Evolutionary conservation across 2,888 invertebrate species (phyloP), one percentile per base, ranked within the genome.

Genomic region (Caenorhabditis virilis): DNA sequence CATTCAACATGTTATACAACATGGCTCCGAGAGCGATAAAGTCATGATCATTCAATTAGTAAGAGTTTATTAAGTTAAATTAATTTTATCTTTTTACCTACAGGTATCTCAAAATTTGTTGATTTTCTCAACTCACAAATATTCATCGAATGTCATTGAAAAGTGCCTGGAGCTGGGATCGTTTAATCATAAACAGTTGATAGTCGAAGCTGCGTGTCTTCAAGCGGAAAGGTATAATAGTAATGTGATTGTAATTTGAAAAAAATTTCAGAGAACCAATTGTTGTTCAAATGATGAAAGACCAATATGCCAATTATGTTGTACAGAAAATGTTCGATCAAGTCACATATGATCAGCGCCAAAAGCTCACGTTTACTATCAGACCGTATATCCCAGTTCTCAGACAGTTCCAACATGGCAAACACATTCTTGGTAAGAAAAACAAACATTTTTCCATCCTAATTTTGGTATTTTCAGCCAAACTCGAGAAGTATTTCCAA

Each of bases 311-410:
- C 68, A 98, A 98, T 87, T 98, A 98, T 86, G 97, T 98, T 79
- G 95, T 98, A 53, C 98, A 98, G 87, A 95, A 95, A 87, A 97
- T 98, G 97, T 93, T 98, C 80, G 97, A 98, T 85, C 94, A 97
- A 66, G 95, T 65, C 1, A 49, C 95, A 55, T 95, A 25, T 4
- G 52, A 55, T 15, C 64, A 65, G 33, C 90, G 97, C 78, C 97
- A 97, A 87, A 91, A 93, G 82, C 88, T 98, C 78, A 93, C 95
- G 92, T 84, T 84, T 87, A 94, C 95, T 88, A 97, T 98, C 85
- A 90, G 95, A 83, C 97, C 97, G 65, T 95, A 97, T 87, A 89
- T 97, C 85, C 90, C 91, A 73, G 92, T 94, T 76, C 88, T 98
- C 83, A 90, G 95, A 85, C 97, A 97, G 87, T 98, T 94, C 88